phyloP scores from a whole-genome alignment of 2,113 vertebrate species.

The Vombatus ursinus region DNA sequence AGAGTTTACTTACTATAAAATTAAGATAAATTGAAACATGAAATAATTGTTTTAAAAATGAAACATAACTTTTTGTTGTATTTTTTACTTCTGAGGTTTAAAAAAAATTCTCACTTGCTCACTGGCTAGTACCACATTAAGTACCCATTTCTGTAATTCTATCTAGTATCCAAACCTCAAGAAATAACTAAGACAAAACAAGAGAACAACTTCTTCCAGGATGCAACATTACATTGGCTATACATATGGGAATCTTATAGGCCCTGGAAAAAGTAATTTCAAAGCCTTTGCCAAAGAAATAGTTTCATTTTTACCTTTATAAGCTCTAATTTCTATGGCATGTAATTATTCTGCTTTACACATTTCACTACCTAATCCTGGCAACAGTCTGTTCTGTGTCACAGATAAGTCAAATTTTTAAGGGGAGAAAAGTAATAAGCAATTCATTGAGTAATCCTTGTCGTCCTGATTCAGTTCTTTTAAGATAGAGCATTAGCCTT shows the following conservation, averaged over 20 bases:
- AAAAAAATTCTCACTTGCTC: background rate
- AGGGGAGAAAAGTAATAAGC: background rate
- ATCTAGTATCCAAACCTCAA: background rate
- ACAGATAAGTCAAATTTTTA: background rate
- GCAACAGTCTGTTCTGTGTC: background rate
- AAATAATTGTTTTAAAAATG: background rate
- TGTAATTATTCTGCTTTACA: background rate
- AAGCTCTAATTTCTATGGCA: background rate
- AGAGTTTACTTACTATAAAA: background rate
- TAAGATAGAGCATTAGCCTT: background rate
- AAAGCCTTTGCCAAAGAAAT: background rate
- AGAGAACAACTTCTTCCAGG: too few species aligned
- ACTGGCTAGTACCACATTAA: too few species aligned
- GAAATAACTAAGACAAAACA: background rate
- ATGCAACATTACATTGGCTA: background rate
- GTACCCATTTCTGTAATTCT: background rate
- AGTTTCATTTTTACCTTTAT: background rate
- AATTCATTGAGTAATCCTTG: background rate
- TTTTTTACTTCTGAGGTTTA: background rate
- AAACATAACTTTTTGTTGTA: background rate
- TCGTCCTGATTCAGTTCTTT: background rate
- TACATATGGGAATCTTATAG: background rate
- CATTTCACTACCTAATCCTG: background rate
- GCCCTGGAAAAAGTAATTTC: background rate
- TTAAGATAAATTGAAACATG: background rate